phyloP scores from a whole-genome alignment of 2,113 vertebrate genomes.

The Osmerus eperlanus region DNA sequence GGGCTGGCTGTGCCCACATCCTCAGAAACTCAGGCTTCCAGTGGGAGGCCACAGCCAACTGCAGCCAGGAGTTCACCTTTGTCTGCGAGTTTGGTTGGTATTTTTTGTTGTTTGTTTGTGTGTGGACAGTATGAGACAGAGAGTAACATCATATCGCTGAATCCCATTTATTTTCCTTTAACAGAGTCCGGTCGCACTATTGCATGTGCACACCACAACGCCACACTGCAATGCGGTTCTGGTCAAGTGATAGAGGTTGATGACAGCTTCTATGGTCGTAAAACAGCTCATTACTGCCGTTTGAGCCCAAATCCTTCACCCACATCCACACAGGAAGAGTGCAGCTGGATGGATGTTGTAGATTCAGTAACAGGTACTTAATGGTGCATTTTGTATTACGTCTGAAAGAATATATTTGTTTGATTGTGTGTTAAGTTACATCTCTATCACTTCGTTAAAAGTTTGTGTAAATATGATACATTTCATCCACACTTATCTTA shows the following conservation, averaged over 20 bases:
- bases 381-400: neutral
- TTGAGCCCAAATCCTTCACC: slow-evolving; percentile 23
- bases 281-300: slow-evolving; percentile 81
- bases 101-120: neutral
- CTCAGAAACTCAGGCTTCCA: slow-evolving; percentile 72
- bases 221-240: slow-evolving; percentile 83
- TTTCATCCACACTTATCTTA: neutral
- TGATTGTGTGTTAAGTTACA: neutral
- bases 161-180: neutral
- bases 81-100: slow-evolving; percentile 87
- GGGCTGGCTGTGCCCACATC: slow-evolving; percentile 75
- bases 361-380: slow-evolving; percentile 82
- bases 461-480: neutral
- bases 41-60: slow-evolving; percentile 81
- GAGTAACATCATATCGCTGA: neutral
- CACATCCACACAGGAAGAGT: slow-evolving; percentile 67
- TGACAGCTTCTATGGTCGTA: slow-evolving; percentile 83
- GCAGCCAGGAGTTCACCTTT: slow-evolving; percentile 81
- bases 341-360: slow-evolving; percentile 80
- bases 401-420: neutral
- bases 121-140: neutral
- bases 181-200: slow-evolving; percentile 77
- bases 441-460: neutral
- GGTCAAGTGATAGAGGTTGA: slow-evolving; percentile 84
- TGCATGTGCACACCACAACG: slow-evolving; percentile 79